A percentile compares a stretch with the other conserved stretches of the same genome.
These are phyloP conservation scores for Salarias fasciatus DNA, from an alignment of 2,797 vertebrate genomes.

Conservation along the genomic window DNA sequence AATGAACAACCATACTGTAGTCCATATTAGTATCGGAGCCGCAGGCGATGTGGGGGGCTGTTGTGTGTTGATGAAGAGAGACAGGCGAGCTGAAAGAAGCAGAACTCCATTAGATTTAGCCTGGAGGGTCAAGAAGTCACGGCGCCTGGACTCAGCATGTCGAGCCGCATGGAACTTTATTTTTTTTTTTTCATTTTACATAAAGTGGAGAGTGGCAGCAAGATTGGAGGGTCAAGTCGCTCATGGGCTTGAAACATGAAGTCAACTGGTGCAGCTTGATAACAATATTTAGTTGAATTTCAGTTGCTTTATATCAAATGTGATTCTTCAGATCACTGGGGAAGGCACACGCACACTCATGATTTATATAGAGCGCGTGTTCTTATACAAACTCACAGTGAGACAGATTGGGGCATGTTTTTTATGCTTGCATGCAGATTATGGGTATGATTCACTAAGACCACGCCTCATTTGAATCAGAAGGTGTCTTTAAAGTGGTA, in stretches of 20 bases:
- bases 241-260: conserved; percentile 6
- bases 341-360: too few relatives aligned
- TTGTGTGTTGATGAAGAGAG: conserved; percentile 65
- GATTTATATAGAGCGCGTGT: too few relatives aligned
- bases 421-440: neutral
- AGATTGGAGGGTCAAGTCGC: conserved; percentile 10
- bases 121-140: conserved; percentile 35
- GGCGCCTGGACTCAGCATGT: conserved; percentile 15
- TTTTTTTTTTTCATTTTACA: conserved; percentile 1
- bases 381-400: neutral
- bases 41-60: conserved; percentile 53
- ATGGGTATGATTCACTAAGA: neutral
- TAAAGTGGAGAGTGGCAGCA: conserved; percentile 7
- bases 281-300: conserved; percentile 2
- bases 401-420: neutral
- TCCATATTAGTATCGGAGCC: conserved; percentile 51
- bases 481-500: neutral
- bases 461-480: neutral
- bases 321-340: too few relatives aligned
- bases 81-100: conserved; percentile 53
- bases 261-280: conserved; percentile 2
- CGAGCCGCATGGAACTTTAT: conserved; percentile 32
- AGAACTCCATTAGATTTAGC: conserved; percentile 67
- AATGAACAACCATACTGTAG: conserved; percentile 59
- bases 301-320: neutral